A percentile compares a stretch with the other conserved stretches of the same genome.
These are phyloP conservation scores for Plusia festucae DNA, from an alignment of 2,888 invertebrate genomes.

Conservation along the genomic window DNA sequence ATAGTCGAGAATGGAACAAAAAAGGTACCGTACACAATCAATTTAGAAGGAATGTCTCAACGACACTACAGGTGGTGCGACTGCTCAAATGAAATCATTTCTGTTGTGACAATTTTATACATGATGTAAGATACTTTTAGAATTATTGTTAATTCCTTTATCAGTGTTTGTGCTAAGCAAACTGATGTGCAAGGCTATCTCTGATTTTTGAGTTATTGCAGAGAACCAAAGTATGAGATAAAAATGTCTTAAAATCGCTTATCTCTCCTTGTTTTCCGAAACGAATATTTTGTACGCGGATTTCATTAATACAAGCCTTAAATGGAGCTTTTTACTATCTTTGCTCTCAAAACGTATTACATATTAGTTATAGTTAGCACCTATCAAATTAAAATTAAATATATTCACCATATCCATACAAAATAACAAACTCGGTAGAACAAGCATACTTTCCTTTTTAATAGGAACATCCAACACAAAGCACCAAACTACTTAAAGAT, in stretches of 20 bases:
- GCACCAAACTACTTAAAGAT: neutral
- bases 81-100: neutral
- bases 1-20: neutral
- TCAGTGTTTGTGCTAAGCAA: slow-evolving; percentile 9
- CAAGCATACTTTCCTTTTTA: neutral
- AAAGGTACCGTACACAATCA: slow-evolving; percentile 34
- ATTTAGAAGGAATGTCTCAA: slow-evolving; percentile 27
- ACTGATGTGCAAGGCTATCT: neutral
- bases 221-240: slow-evolving; percentile 6
- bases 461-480: too few relatives aligned
- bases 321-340: too few relatives aligned
- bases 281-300: too few relatives aligned
- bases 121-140: slow-evolving; percentile 8
- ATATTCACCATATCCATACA: too few relatives aligned
- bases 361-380: too few relatives aligned
- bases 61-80: slow-evolving; percentile 31
- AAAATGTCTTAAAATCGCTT: neutral
- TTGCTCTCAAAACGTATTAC: too few relatives aligned
- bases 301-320: too few relatives aligned
- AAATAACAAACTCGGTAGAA: too few relatives aligned
- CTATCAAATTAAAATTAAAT: too few relatives aligned
- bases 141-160: neutral
- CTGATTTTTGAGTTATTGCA: neutral
- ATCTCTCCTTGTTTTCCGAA: neutral
- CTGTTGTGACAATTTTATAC: neutral